Evolutionary conservation across 2,113 vertebrate genomes (phyloP), one percentile per base, ranked within the genome.

Genomic region (Dermatemys mawii): DNA sequence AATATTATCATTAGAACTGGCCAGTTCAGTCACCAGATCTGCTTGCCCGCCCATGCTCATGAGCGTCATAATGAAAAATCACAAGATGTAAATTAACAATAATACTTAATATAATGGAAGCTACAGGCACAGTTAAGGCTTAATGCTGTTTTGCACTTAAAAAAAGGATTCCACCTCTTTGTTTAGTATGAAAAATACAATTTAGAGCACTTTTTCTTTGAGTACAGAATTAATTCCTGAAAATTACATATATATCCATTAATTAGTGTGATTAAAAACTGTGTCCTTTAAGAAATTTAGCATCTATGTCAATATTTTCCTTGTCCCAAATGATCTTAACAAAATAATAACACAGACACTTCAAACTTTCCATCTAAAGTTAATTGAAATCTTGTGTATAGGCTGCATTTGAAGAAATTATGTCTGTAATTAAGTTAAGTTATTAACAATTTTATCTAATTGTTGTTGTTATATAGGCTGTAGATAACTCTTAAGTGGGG

Each of bases 391-490:
- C 67, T 85, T 75, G 24, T 57, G 49, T 82, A 93, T 78, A 84
- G 79, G 2, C 29, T 49, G 1, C 19, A 11, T 81, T 78, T 88
- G 88, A 90, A 92, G 67, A 95, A 86, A 46, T 32, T 2, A 86
- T 26, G 17, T 29, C 16, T 88, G 32, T 83, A 90, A 86, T 93
- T 92, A 85, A 91, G 51, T 44, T 54, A 57, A 83, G 19, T 81
- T 94, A 94, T 78, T 90, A 84, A 84, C 51, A 73, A 19, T 55
- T 92, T 1, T 78, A 96, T 80, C 76, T 49, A 75, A 14, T 87
- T 50, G 51, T 51, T 53, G 9, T 83, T 83, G 50, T 84, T 93
- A 46, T 63, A 35, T 16, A 86, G 32, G 24, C 46, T 50, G 44
- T 46, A 85, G 86, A 8, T 50, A 90, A 44, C 3, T 94, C 35